Evolutionary conservation across 2,113 vertebrate genomes (phyloP), one percentile per base, ranked within the genome.

Genomic region (Taxidea taxus): DNA sequence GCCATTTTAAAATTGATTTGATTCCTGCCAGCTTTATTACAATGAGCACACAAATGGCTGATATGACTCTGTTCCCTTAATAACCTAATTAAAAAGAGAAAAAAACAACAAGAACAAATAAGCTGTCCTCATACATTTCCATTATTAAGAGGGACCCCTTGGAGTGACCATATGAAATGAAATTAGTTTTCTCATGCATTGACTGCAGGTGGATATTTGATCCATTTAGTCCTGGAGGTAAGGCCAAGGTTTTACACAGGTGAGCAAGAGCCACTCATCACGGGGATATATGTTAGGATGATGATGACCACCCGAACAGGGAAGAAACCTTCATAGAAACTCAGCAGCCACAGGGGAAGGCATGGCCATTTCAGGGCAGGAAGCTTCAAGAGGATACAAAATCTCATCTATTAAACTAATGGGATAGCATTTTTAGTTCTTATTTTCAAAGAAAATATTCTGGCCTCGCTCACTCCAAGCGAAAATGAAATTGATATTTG

Each of bases 1-100:
- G 8, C n/a, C 29, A 91, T 96, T 95, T 90, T 62, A 37, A 85
- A 80, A 68, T 56, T 89, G 37, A 91, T 93, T 93, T 97, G 72
- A 94, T 91, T 97, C 16, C 29, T 84, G 15, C 13, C 18, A 80
- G 47, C 18, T 91, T 95, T 83, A 97, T 91, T 87, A 74, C 34
- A 44, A 23, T 70, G 54, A 84, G n/a, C 7, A 7, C 34, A 82
- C 21, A 94, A 91, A 93, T 87, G 90, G 9, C 74, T 94, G 66
- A 62, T 56, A 60, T 9, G 29, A 93, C 84, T 97, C 14, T 27
- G 0, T 92, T 7, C 29, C 27, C 86, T 96, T 89, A 94, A 95
- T 96, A 89, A 51, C 6, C 27, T 87, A 86, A 72, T 94, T 94
- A 56, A 83, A 74, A 90, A 56, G 39, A 34, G 44, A 94, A 70